Base-by-base conservation (phyloP, 1,140 invertebrate genomes). In the Oncopodura yosiiana region DNA sequence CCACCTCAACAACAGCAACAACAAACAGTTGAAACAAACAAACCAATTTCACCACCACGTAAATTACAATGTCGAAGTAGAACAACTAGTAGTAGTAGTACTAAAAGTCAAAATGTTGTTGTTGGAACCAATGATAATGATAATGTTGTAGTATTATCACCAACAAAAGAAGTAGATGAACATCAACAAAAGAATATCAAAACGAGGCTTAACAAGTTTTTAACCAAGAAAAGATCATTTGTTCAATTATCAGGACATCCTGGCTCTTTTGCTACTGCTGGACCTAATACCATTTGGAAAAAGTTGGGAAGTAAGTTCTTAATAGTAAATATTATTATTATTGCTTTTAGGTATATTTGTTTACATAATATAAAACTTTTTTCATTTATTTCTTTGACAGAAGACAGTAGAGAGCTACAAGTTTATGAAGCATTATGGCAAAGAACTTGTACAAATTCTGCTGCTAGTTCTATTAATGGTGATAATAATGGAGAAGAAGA, bases 251-350 rank as follows among this genome's bases (percentile, higher is more conserved):
- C 90, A 14, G 94, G 94, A 0, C 94, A 97, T 71, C 82, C 82
- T 50, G 89, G 91, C 39, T 87, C 87, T 54, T 83, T 96, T 71
- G 88, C 91, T 11, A 90, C 90, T 6, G 92, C 91, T 2, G 87
- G 90, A 0, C 87, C 90, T 2, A 89, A 89, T 30, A 93, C 90
- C 5, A 86, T 95, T 23, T 94, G 91, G 82, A 95, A 95, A 71
- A 83, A 90, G 56, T 80, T 85, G 38, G 44, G 18, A 30, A 39
- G 52, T 50, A 39, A 37, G 21, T 26, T n/a, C 18, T 45, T 29
- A 9, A 6, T 9, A 26, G 6, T 21, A 11, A 19, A 6, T 11
- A 5, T 12, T 19, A 8, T 18, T 38, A 36, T 19, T 21, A 11
- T 3, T 16, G 21, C 19, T 12, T 6, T 19, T 41, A 6, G 16